These are phyloP conservation scores for Ctenicera cuprea DNA, from an alignment of 2,888 invertebrate genomes.

Conservation along the genomic window DNA sequence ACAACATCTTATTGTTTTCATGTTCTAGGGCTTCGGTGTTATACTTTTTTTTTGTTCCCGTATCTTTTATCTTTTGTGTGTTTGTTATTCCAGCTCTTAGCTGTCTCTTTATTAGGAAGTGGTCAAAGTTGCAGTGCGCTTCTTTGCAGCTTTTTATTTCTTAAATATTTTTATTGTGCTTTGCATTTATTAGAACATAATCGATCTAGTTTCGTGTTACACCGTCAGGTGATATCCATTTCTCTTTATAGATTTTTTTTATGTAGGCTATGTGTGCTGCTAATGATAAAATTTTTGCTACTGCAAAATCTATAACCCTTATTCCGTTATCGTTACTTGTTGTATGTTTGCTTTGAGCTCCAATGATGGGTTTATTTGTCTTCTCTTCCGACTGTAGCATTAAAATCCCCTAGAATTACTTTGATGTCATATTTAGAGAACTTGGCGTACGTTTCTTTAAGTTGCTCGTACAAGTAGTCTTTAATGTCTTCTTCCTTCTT, in stretches of 20 bases:
- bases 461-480: no score
- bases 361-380: slow-evolving; percentile 1
- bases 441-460: not conserved
- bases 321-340: not conserved
- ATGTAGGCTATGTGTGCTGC: not conserved
- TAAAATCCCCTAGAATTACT: slow-evolving; percentile 15
- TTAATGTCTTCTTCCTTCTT: no score
- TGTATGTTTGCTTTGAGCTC: not conserved
- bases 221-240: slow-evolving; percentile 7
- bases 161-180: not conserved
- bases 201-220: slow-evolving; percentile 13
- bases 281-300: not conserved
- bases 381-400: not conserved
- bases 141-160: not conserved
- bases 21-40: no score
- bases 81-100: no score
- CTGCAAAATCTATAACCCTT: not conserved
- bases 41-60: no score
- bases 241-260: slow-evolving; percentile 11
- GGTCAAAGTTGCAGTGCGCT: not conserved
- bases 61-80: no score
- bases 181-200: slow-evolving; percentile 4
- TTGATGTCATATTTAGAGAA: not conserved
- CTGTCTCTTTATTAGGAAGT: not conserved
- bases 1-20: no score